phyloP scores from a whole-genome alignment of 2,797 vertebrate species.

The Dicrostonyx torquatus region DNA sequence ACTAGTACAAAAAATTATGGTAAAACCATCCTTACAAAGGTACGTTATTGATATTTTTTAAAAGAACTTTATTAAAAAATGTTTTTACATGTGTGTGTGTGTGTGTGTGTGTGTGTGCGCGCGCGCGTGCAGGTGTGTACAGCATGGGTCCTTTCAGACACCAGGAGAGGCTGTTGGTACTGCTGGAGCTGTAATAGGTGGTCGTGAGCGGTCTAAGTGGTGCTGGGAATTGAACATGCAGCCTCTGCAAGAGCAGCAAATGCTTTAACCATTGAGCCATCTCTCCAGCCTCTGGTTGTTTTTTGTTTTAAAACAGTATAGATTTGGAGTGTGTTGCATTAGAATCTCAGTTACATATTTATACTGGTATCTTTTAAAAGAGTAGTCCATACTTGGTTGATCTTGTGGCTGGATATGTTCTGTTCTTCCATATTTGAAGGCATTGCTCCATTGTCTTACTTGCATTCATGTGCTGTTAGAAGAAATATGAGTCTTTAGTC shows the following conservation, averaged over 20 bases:
- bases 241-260: not conserved
- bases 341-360: not conserved
- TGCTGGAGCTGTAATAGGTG: not conserved
- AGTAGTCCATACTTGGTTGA: not conserved
- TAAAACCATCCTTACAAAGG: conserved; percentile 99
- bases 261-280: not conserved
- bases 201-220: too few species aligned
- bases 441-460: not conserved
- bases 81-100: not conserved
- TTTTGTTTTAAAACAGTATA: not conserved
- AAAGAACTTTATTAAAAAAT: not conserved
- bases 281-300: not conserved
- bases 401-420: not conserved
- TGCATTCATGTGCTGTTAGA: not conserved
- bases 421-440: not conserved
- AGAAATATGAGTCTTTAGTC: not conserved
- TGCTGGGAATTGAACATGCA: not conserved
- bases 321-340: conserved; percentile 6
- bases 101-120: too few species aligned
- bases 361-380: not conserved
- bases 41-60: conserved; percentile 78
- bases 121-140: not conserved
- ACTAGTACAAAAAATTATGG: conserved; percentile 99
- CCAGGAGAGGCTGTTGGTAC: not conserved
- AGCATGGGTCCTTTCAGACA: not conserved